These are phyloP conservation scores for Heterotis niloticus DNA, from an alignment of 2,113 vertebrate species.

Conservation along the genomic window DNA sequence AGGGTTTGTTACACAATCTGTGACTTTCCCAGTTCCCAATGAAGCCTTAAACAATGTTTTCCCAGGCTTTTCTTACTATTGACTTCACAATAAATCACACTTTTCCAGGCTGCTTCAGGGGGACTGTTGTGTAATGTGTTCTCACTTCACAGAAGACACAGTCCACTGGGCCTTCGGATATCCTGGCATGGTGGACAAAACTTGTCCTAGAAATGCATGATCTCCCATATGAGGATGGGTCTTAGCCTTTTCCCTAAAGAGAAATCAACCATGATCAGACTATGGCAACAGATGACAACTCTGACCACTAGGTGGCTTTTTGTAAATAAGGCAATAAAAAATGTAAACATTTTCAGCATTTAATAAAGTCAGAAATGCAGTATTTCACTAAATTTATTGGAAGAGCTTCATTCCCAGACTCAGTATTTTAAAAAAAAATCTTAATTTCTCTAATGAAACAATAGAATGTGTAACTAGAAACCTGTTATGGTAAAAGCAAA, in stretches of 20 bases:
- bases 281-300: slow-evolving; percentile 10
- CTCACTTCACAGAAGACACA: slow-evolving; percentile 28
- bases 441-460: too few relatives aligned
- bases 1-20: neutral
- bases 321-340: neutral
- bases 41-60: slow-evolving; percentile 24
- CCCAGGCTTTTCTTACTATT: slow-evolving; percentile 34
- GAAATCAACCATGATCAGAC: neutral
- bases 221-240: neutral
- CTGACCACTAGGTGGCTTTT: slow-evolving; percentile 17
- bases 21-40: slow-evolving; percentile 29
- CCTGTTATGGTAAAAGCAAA: too few relatives aligned
- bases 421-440: too few relatives aligned
- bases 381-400: too few relatives aligned
- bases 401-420: too few relatives aligned
- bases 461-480: too few relatives aligned
- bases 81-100: slow-evolving; percentile 44
- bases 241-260: neutral
- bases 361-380: slow-evolving; percentile 6
- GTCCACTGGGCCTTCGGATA: neutral
- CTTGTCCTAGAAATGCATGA: slow-evolving; percentile 11
- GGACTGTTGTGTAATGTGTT: slow-evolving; percentile 47
- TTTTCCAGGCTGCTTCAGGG: slow-evolving; percentile 38
- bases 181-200: slow-evolving; percentile 1
- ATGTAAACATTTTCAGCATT: neutral